Evolutionary conservation across 2,888 invertebrate genomes (phyloP).

Genomic region (Scaptomyza parva): DNA sequence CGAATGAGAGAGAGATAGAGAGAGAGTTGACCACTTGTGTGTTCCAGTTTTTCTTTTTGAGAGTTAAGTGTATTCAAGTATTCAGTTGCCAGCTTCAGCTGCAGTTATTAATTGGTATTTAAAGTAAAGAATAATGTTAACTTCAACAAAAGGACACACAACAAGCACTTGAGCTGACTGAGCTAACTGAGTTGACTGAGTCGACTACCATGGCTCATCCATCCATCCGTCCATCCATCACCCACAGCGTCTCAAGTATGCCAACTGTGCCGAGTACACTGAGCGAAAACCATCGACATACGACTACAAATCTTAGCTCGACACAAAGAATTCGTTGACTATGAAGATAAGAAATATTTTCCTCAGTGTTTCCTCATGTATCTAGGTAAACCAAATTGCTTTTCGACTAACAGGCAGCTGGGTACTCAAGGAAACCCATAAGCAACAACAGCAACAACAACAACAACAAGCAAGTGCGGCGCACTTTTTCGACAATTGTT

Average conservation of each 20-base stretch:
- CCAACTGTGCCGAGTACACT: constrained; percentile 42
- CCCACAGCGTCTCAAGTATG: constrained; percentile 76
- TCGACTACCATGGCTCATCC: constrained; percentile 56
- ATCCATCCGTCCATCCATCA: constrained; percentile 80
- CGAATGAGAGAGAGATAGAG: neutral
- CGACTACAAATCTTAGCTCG: neutral
- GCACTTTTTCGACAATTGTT: constrained; percentile 59
- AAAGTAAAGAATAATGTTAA: constrained; percentile 80
- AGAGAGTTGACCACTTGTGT: constrained; percentile 67
- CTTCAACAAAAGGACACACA: constrained; percentile 73
- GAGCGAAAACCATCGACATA: neutral
- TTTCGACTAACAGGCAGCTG: constrained; percentile 53
- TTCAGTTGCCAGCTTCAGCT: constrained; percentile 64
- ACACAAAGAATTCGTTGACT: neutral
- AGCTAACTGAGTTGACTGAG: no score
- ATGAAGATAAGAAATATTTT: no score
- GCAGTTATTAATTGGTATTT: constrained; percentile 81
- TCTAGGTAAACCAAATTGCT: constrained; percentile 53
- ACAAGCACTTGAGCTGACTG: constrained; percentile 64
- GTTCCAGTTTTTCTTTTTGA: constrained; percentile 65
- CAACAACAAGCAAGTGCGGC: constrained; percentile 57
- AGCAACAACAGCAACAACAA: constrained; percentile 33
- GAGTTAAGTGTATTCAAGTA: constrained; percentile 26
- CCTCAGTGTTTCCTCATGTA: neutral
- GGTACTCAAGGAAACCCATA: constrained; percentile 27